phyloP scores from a whole-genome alignment of 1,140 invertebrate species.

The Euglossa dilemma region DNA sequence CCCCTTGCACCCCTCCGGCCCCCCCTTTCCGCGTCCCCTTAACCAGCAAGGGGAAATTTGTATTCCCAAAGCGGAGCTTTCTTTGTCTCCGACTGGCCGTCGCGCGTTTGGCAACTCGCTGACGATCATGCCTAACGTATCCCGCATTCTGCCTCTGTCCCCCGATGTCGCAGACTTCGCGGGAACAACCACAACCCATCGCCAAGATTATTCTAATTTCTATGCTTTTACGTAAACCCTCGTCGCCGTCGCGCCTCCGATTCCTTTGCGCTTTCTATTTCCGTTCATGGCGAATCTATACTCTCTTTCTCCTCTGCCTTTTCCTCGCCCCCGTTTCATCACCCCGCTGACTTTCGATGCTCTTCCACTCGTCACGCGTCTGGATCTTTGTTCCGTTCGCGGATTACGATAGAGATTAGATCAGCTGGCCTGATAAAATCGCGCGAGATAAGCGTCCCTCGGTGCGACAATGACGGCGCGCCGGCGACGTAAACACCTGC shows the following conservation, averaged over 20 bases:
- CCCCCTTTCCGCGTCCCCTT: not conserved
- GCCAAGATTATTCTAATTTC: not conserved
- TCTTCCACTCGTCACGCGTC: not conserved
- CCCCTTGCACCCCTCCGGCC: not conserved
- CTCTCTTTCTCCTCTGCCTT: not conserved
- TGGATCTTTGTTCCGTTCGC: not conserved
- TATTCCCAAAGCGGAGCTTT: slow-evolving; percentile 14
- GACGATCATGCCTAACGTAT: not conserved
- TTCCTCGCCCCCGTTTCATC: not conserved
- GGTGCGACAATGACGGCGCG: not conserved
- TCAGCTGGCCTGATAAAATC: not conserved
- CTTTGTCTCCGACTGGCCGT: slow-evolving; percentile 6
- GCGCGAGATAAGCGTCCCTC: not conserved
- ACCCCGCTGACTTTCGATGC: not conserved
- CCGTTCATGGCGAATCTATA: not conserved
- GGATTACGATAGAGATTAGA: not conserved
- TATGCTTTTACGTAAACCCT: not conserved
- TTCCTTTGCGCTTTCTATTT: slow-evolving; percentile 18
- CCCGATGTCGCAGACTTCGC: not conserved
- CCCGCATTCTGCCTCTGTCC: not conserved
- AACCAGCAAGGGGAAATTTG: slow-evolving; percentile 19
- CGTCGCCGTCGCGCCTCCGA: too few species aligned
- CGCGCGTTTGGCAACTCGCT: slow-evolving; percentile 25
- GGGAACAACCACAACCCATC: not conserved
- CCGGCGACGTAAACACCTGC: too few species aligned